Conservation (phyloP, 2,113 vertebrate species). For the Pavo muticus region DNA sequence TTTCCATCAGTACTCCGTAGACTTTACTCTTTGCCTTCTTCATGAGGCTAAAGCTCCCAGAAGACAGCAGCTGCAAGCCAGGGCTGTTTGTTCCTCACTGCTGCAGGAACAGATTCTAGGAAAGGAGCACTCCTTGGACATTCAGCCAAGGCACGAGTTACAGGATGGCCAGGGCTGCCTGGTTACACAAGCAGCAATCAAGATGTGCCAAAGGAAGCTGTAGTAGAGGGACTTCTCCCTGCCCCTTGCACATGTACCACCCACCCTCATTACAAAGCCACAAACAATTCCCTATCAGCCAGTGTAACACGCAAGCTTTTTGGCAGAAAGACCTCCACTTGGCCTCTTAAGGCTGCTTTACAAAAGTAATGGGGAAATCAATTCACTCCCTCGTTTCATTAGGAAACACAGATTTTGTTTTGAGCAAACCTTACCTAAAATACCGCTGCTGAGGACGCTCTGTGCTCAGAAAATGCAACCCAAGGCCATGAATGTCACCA, state of each 20-base stretch:
- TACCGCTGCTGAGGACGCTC: background rate
- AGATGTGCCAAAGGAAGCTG: background rate
- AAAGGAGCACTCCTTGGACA: background rate
- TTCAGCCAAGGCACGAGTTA: background rate
- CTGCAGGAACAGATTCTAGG: background rate
- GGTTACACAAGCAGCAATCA: background rate
- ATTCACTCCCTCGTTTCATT: background rate
- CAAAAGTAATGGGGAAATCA: background rate
- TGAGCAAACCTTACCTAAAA: background rate
- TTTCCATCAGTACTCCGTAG: background rate
- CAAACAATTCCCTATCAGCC: fast-evolving
- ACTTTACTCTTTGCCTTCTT: background rate
- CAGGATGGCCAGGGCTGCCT: background rate
- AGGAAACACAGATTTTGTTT: background rate
- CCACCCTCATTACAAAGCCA: background rate
- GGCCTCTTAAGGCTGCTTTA: background rate
- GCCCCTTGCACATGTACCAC: background rate
- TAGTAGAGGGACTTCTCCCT: fast-evolving
- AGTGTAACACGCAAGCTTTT: fast-evolving
- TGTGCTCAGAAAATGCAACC: background rate
- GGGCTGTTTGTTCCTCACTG: background rate
- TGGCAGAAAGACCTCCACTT: background rate
- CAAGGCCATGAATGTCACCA: background rate
- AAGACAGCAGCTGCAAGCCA: slow-evolving; percentile 13
- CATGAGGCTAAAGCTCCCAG: background rate